Evolutionary conservation across 2,113 vertebrate genomes (phyloP), one percentile per base, ranked within the genome.

Genomic region (Chrysochloris asiatica): DNA sequence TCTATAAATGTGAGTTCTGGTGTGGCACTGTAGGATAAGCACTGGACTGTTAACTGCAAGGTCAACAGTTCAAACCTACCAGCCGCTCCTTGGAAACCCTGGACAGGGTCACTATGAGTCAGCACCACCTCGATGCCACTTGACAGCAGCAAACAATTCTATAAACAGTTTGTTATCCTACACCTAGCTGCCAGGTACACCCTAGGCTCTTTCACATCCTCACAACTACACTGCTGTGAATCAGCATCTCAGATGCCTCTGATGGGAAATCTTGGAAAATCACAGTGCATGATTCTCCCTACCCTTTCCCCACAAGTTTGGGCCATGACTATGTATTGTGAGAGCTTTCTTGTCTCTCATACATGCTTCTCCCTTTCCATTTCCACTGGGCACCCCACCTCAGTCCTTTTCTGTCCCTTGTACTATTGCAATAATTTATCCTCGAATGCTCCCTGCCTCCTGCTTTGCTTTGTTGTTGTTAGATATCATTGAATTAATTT

Each of bases 241-340:
- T 38, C 83, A 26, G 73, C 65, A 67, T 47, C 67, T 36, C 9
- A 43, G 76, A 59, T 16, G 41, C 67, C 67, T 88, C 38, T 0
- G 11, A 30, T 7, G 22, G 47, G 43, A 36, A 56, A 47, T 2
- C 38, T 4, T 19, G 16, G 36, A 59, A 36, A 30, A 47, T 28
- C 75, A 8, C 12, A 2, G 13, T 1, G 16, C 12, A 0, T 3
- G n/a, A 41, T 16, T 45, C 13, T 41, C 47, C 30, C 14, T 21
- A 22, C 30, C 71, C 83, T 59, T 4, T 36, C 17, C 63, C 48
- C 30, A 36, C 43, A 33, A 47, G 61, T 36, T 30, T 11, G 14
- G 38, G 59, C 59, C 7, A 43, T 1, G 24, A 38, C 38, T 24
- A 48, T 17, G 59, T 1, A n/a, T 19, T 12, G 52, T 38, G 59